A percentile compares a stretch with the other conserved stretches of the same genome.
Conservation (phyloP, 2,113 vertebrate species). For the Scomber japonicus region DNA sequence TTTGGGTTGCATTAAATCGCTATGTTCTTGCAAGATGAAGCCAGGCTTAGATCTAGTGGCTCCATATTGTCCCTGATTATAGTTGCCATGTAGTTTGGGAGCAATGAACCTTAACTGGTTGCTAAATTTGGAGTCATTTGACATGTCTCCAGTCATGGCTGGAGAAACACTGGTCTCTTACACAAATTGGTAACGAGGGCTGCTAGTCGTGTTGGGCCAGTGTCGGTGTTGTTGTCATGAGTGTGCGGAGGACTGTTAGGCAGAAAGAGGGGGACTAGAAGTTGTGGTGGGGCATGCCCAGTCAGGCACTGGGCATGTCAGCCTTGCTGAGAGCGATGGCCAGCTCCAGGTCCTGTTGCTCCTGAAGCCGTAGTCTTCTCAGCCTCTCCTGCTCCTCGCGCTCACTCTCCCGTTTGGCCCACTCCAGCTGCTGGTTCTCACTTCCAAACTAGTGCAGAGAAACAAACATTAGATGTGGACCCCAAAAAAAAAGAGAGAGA, state of each 20-base stretch:
- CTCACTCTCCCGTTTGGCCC: constrained; percentile 95
- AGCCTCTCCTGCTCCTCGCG: constrained; percentile 92
- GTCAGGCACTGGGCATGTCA: constrained; percentile 89
- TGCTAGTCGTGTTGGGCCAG: constrained; percentile 46
- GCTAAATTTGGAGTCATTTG: constrained; percentile 66
- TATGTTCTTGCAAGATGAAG: constrained; percentile 54
- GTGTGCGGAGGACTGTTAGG: constrained; percentile 6
- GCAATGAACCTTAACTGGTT: constrained; percentile 62
- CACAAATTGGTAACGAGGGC: constrained; percentile 57
- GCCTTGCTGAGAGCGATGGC: constrained; percentile 96
- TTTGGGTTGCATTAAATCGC: constrained; percentile 51
- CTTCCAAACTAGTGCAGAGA: constrained; percentile 89
- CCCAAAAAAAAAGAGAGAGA: constrained; percentile 5
- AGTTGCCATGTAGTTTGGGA: constrained; percentile 66
- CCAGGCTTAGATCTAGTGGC: constrained; percentile 59
- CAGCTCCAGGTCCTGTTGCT: constrained; percentile 94
- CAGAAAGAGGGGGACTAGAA: constrained; percentile 8
- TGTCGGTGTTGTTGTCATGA: constrained; percentile 31
- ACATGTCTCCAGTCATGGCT: constrained; percentile 53
- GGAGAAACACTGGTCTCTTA: constrained; percentile 56
- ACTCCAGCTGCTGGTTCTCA: constrained; percentile 95
- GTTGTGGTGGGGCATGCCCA: constrained; percentile 4
- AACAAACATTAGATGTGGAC: constrained; percentile 28
- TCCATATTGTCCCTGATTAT: constrained; percentile 69
- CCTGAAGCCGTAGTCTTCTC: constrained; percentile 89